Percentiles rank a stretch among this genome's conserved stretches.
Evolutionary conservation across 1,140 invertebrate species (phyloP).

Genomic region (Pachypsylla venusta): DNA sequence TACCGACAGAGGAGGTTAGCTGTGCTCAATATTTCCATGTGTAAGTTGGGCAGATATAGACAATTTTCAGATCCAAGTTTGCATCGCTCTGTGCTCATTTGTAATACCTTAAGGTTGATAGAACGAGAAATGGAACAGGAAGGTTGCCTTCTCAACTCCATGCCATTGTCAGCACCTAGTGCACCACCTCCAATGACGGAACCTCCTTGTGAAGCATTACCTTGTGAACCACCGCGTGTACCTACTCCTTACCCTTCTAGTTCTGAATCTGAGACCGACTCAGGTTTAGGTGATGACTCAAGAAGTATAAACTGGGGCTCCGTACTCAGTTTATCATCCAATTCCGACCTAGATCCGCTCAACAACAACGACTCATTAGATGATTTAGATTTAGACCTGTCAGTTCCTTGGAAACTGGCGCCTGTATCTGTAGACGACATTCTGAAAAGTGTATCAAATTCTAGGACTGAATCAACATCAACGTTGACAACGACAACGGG

Average conservation of each 20-base stretch:
- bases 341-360: slow-evolving; percentile 4
- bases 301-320: slow-evolving; percentile 79
- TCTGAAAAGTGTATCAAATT: not conserved
- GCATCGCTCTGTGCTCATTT: slow-evolving; percentile 83
- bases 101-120: slow-evolving; percentile 79
- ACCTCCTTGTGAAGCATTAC: slow-evolving; percentile 30
- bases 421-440: not conserved
- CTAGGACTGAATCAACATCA: not conserved
- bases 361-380: slow-evolving; percentile 5
- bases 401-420: not conserved
- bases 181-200: slow-evolving; percentile 16
- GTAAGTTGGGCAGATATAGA: slow-evolving; percentile 73
- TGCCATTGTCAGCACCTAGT: slow-evolving; percentile 15
- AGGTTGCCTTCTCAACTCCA: slow-evolving; percentile 28
- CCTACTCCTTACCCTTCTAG: slow-evolving; percentile 27
- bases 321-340: slow-evolving; percentile 56
- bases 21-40: slow-evolving; percentile 82
- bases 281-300: slow-evolving; percentile 62
- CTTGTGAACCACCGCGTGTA: slow-evolving; percentile 33
- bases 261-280: slow-evolving; percentile 43
- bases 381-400: not conserved
- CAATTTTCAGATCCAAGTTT: slow-evolving; percentile 79
- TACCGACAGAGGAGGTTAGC: slow-evolving; percentile 71
- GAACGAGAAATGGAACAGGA: slow-evolving; percentile 81
- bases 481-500: not conserved